These are phyloP conservation scores for Pegea sp. DNA, from an alignment of 23 tunicate genomes.

Conservation along the genomic window DNA sequence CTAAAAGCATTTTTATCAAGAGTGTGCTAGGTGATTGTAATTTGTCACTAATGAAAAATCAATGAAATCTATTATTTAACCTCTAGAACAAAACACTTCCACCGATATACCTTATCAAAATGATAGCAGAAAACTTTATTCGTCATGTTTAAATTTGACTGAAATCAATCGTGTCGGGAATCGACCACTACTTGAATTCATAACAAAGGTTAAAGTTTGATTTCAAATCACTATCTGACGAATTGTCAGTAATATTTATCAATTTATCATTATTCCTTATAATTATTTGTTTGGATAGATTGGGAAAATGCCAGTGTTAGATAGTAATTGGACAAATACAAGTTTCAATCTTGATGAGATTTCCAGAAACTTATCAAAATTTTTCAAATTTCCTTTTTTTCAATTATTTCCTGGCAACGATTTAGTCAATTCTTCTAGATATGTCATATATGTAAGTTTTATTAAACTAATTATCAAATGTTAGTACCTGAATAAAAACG, in stretches of 20 bases:
- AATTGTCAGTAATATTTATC: no score
- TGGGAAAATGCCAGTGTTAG: conserved; percentile 43
- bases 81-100: no score
- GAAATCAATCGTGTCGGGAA: conserved; percentile 36
- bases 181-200: conserved; percentile 17
- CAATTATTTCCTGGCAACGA: conserved; percentile 23
- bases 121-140: no score
- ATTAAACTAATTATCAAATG: background rate
- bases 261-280: no score
- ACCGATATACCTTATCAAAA: no score
- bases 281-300: no score
- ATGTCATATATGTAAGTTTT: conserved; percentile 12
- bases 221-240: no score
- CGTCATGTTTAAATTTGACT: conserved; percentile 29
- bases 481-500: no score
- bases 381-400: conserved; percentile 15
- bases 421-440: conserved; percentile 12
- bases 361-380: background rate
- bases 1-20: no score
- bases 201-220: conserved; percentile 9
- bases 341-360: conserved; percentile 23
- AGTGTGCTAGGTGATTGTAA: no score
- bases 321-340: conserved; percentile 18
- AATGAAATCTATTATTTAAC: no score
- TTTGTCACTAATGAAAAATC: no score